Evolutionary conservation across 2,888 invertebrate genomes (phyloP).

Genomic region (Lumbricus terrestris): DNA sequence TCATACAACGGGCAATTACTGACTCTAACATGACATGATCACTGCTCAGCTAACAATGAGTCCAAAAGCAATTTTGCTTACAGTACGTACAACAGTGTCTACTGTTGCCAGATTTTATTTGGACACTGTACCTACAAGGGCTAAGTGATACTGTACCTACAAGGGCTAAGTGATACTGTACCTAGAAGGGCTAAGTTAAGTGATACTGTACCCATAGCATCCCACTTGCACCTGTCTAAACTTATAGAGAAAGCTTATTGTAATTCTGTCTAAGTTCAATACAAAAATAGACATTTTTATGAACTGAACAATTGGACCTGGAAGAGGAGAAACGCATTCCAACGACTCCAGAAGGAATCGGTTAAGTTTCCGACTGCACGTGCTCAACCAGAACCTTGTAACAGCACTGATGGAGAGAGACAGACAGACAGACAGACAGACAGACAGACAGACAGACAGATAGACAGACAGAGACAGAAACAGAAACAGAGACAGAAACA

Average conservation of each 20-base stretch:
- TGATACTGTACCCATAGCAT: neutral
- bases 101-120: neutral
- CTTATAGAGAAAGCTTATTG: neutral
- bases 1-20: neutral
- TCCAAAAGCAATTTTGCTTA: neutral
- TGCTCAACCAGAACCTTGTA: neutral
- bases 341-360: neutral
- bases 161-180: neutral
- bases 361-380: neutral
- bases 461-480: too few species aligned
- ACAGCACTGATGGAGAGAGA: too few species aligned
- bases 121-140: neutral
- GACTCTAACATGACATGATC: neutral
- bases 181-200: too few species aligned
- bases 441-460: too few species aligned
- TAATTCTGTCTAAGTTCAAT: neutral
- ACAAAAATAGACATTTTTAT: neutral
- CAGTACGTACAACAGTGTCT: neutral
- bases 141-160: neutral
- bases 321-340: neutral
- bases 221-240: neutral
- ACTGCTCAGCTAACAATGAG: too few species aligned
- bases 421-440: too few species aligned
- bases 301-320: neutral
- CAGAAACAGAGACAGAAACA: too few species aligned